Evolutionary conservation across 2,888 invertebrate genomes (phyloP).

Genomic region (Drosophila silvestris): DNA sequence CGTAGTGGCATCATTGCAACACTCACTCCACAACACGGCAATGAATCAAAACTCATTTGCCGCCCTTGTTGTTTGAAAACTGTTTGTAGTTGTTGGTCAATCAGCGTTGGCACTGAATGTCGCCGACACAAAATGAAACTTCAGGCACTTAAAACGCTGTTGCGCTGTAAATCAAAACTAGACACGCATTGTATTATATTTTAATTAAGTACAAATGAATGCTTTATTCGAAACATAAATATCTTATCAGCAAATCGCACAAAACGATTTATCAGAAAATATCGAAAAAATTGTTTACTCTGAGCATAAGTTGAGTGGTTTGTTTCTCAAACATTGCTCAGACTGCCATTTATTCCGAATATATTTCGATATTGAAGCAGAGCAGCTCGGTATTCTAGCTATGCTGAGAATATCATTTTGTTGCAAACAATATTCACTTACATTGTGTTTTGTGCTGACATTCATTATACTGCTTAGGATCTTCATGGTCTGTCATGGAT

Average conservation of each 20-base stretch:
- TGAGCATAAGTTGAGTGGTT: too few species aligned
- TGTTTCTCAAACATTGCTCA: not conserved
- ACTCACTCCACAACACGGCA: conserved; percentile 5
- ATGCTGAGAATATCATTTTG: not conserved
- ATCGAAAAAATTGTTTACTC: not conserved
- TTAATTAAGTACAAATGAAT: not conserved
- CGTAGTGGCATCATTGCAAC: conserved; percentile 16
- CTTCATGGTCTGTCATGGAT: too few species aligned
- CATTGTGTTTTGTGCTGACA: not conserved
- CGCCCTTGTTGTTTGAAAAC: conserved; percentile 51
- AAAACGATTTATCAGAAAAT: not conserved
- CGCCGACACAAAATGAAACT: conserved; percentile 8
- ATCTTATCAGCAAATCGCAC: not conserved
- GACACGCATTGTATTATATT: not conserved
- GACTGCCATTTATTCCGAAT: not conserved
- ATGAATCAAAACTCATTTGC: conserved; percentile 74
- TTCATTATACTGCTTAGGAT: not conserved
- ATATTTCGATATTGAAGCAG: not conserved
- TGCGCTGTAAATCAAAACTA: not conserved
- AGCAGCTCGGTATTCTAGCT: not conserved
- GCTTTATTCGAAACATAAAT: not conserved
- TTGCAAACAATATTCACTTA: not conserved
- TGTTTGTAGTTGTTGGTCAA: conserved; percentile 45
- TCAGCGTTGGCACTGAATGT: conserved; percentile 23
- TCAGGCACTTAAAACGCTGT: not conserved